Evolutionary conservation across 2,888 invertebrate species (phyloP).

Genomic region (Craniophora ligustri): DNA sequence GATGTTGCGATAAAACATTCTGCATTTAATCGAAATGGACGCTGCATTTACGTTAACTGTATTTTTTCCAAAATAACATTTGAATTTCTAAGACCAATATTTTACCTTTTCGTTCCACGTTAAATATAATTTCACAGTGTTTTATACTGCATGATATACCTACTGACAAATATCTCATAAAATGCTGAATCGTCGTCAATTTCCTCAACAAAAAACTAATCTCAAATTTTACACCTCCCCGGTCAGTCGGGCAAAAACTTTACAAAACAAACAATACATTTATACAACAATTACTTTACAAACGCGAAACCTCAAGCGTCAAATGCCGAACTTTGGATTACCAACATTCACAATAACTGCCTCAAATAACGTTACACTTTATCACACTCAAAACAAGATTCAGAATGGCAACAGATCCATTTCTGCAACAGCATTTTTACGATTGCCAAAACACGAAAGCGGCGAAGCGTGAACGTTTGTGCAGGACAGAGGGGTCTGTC

Average conservation of each 20-base stretch:
- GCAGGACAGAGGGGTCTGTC: conserved; percentile 81
- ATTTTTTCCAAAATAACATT: conserved; percentile 16
- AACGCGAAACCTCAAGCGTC: conserved; percentile 84
- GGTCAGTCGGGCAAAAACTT: conserved; percentile 68
- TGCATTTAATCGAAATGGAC: conserved; percentile 39
- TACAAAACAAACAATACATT: conserved; percentile 80
- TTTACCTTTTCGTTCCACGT: conserved; percentile 32
- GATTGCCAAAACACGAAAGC: conserved; percentile 62
- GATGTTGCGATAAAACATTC: neutral
- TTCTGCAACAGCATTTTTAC: conserved; percentile 25
- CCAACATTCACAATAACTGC: neutral
- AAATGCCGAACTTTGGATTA: conserved; percentile 72
- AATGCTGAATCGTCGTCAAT: conserved; percentile 28
- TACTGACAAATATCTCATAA: conserved; percentile 17
- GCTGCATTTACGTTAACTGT: conserved; percentile 14
- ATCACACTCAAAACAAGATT: conserved; percentile 34
- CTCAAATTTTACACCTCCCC: conserved; percentile 67
- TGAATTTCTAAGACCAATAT: conserved; percentile 9
- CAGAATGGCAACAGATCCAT: conserved; percentile 35
- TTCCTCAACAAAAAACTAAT: conserved; percentile 44
- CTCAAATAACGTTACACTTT: conserved; percentile 19
- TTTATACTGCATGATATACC: conserved; percentile 22
- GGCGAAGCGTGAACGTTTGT: conserved; percentile 85
- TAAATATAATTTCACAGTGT: conserved; percentile 40
- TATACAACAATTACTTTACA: conserved; percentile 85